Base-by-base conservation (phyloP, 2,797 vertebrate genomes). In the Cottoperca gobio region DNA sequence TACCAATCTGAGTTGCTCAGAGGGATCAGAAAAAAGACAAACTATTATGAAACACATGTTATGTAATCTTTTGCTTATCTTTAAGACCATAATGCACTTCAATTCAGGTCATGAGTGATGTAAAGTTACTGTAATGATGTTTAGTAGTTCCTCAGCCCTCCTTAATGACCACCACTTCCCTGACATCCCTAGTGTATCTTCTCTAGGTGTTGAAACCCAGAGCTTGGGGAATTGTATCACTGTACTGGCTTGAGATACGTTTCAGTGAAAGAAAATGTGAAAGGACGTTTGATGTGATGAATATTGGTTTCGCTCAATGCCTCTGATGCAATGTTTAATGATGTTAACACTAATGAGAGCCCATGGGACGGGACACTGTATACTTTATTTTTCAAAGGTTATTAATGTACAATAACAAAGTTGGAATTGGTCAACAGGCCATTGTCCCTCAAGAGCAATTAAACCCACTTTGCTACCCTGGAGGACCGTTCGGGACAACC, bases 401-500 rank as follows among this genome's bases (percentile, higher is more conserved):
- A 40, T 58, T 42, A 49, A 58, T 43, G 24, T 28, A 37, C 53
- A 46, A 40, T 21, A 73, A 54, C 33, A 31, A 65, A 49, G 63
- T 66, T 79, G 58, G 31, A 80, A 80, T 66, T 84, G 89, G 90
- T 93, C 91, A 93, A 92, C 88, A 91, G 84, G 84, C 81, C 87
- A 92, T 91, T 6, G 11, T 88, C 88, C 80, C 81, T 35, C 0
- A 60, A 65, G 89, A 75, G 66, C 85, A 90, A 92, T 91, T 92
- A 93, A 58, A 49, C 24, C 60, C 2, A 11, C 24, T 42, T n/a
- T 46, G 21, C 52, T 43, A n/a, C 17, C 73, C 62, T 35, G 6
- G 73, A 37, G 75, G 23, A 19, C 4, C 11, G 16, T 37, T 52
- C 65, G 53, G 21, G 42, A 79, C 21, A 72, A 72, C 73, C 61